Evolutionary conservation across 1,140 invertebrate species (phyloP).

Genomic region (Bombus turneri): DNA sequence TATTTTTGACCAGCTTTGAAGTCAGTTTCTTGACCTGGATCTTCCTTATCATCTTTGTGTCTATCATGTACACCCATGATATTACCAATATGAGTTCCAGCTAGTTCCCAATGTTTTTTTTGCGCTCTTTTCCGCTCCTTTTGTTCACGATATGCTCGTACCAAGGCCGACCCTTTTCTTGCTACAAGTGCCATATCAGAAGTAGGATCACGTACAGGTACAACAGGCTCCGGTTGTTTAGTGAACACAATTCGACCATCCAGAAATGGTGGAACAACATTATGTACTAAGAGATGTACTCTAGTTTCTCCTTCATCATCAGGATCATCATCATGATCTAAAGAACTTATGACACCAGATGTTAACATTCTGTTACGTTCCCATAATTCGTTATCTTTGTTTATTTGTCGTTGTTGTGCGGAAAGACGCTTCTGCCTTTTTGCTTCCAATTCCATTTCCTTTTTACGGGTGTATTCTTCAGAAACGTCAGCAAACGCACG

Average conservation of each 20-base stretch:
- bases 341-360: constrained; percentile 95
- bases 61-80: constrained; percentile 94
- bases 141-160: constrained; percentile 95
- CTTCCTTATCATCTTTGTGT: constrained; percentile 90
- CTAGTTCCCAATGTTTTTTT: constrained; percentile 99
- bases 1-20: constrained; percentile 97
- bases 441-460: constrained; percentile 95
- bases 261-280: constrained; percentile 99
- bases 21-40: constrained; percentile 85
- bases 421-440: constrained; percentile 95
- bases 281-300: constrained; percentile 98
- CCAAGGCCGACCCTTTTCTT: constrained; percentile 96
- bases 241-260: constrained; percentile 99
- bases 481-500: constrained; percentile 96
- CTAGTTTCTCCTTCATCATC: constrained; percentile 96
- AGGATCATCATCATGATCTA: constrained; percentile 96
- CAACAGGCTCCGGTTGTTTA: constrained; percentile 94
- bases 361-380: constrained; percentile 99
- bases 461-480: constrained; percentile 94
- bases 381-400: constrained; percentile 99
- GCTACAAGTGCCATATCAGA: constrained; percentile 98
- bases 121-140: constrained; percentile 98
- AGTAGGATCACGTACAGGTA: constrained; percentile 94
- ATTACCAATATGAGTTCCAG: constrained; percentile 96
- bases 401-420: constrained; percentile 96